Evolutionary conservation across 2,113 vertebrate genomes (phyloP), one percentile per base, ranked within the genome.

Genomic region (Toxostoma redivivum): DNA sequence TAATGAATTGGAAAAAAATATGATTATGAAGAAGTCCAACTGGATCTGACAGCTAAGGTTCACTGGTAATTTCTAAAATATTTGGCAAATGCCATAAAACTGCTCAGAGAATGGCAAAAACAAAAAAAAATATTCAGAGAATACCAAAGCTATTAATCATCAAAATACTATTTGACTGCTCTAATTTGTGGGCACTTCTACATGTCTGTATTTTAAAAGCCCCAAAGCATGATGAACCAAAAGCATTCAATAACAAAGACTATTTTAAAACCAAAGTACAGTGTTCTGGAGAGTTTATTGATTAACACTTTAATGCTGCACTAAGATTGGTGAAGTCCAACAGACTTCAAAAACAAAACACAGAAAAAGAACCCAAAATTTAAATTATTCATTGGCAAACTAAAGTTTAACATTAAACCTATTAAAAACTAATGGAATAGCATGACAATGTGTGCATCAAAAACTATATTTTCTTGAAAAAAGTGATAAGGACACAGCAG

Each of bases 121-220:
- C 92, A 90, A 66, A 42, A 40, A 15, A 42, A 42, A 42, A 42
- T 6, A 51, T 30, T 85, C 40, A 56, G 79, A 93, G 47, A 91
- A 95, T 92, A 92, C 58, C 85, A 60, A 56, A 80, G 79, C 58
- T 86, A 82, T 95, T 95, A 88, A 92, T 95, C 90, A 96, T 23
- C 42, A 61, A 85, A 89, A 82, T 57, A 72, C 31, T 72, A 85
- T 76, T 72, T 65, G 71, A 76, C 81, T 87, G 62, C 54, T 80
- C 50, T 88, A 83, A 91, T 92, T 96, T 45, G 58, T 15, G 11
- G 89, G 31, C 60, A 92, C 77, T 15, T 88, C 71, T 62, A 35
- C 14, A 31, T 14, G 30, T 31, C 80, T 61, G 15, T 57, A 79
- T 70, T 92, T 82, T 72, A 89, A 67, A 87, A 95, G 51, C 20